A percentile compares a stretch with the other conserved stretches of the same genome.
These are phyloP conservation scores for Caloenas nicobarica DNA, from an alignment of 2,113 vertebrate genomes.

Conservation along the genomic window DNA sequence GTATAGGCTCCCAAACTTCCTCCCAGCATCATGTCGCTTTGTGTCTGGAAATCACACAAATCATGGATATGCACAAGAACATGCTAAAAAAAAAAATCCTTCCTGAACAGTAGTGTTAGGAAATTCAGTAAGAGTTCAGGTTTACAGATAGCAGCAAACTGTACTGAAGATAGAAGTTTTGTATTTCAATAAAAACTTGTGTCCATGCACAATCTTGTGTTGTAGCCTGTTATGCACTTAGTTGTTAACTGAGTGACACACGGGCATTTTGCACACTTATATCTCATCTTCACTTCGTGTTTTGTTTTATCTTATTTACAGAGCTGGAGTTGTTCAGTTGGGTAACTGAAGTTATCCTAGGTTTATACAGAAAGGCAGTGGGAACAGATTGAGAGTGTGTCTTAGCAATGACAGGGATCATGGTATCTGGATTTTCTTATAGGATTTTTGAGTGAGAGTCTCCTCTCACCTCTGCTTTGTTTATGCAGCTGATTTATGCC, in stretches of 20 bases:
- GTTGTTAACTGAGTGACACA: not conserved
- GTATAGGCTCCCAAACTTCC: not conserved
- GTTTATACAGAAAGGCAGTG: not conserved
- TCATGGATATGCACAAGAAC: fast-evolving
- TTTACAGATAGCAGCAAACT: not conserved
- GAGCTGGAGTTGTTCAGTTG: not conserved
- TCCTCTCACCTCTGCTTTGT: not conserved
- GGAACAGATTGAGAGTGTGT: not conserved
- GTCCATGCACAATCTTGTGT: not conserved
- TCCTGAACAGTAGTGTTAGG: not conserved
- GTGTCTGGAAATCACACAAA: not conserved
- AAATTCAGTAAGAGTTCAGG: not conserved
- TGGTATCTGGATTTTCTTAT: not conserved
- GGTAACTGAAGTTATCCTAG: not conserved
- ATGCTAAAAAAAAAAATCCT: not conserved
- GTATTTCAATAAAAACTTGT: not conserved
- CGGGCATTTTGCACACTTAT: not conserved
- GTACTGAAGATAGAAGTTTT: not conserved
- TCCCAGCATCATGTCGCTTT: not conserved
- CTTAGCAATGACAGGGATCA: not conserved
- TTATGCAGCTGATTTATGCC: not conserved
- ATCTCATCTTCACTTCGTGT: not conserved
- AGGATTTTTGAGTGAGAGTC: not conserved
- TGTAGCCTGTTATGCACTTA: not conserved
- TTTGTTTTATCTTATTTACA: not conserved